A percentile compares a stretch with the other conserved stretches of the same genome.
phyloP scores from a whole-genome alignment of 2,113 vertebrate species.

The Larimichthys crocea region DNA sequence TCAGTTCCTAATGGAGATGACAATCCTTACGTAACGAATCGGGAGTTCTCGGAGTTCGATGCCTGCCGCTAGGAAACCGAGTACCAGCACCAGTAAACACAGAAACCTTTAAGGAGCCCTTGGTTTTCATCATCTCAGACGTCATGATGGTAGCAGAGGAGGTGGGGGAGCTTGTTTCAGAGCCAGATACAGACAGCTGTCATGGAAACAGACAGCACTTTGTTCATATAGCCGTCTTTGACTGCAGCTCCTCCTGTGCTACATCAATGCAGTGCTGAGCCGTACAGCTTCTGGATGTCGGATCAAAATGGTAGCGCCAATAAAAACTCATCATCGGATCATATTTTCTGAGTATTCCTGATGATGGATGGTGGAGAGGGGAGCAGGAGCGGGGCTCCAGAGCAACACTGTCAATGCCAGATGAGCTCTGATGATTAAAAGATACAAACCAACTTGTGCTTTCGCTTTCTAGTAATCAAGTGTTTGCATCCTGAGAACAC shows the following conservation, averaged over 20 bases:
- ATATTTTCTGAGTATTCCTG: not conserved
- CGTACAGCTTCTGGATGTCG: slow-evolving; percentile 1
- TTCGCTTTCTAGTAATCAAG: not conserved
- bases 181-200: slow-evolving; percentile 45
- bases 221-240: slow-evolving; percentile 21
- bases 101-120: not conserved
- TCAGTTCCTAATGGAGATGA: not conserved
- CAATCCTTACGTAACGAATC: not conserved
- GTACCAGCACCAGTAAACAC: not conserved
- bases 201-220: slow-evolving; percentile 62
- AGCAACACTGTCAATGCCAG: not conserved
- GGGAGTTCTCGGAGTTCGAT: not conserved
- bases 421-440: not conserved
- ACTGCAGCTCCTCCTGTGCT: slow-evolving; percentile 20
- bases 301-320: slow-evolving; percentile 2
- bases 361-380: not conserved
- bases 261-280: slow-evolving; percentile 2
- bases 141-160: not conserved
- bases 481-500: not conserved
- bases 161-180: slow-evolving; percentile 21
- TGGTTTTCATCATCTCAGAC: not conserved
- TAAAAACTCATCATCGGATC: not conserved
- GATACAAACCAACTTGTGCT: not conserved
- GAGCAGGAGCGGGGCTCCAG: not conserved
- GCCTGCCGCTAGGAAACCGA: not conserved